These are phyloP conservation scores for Agrilus biguttatus DNA, from an alignment of 2,888 invertebrate species.

Conservation along the genomic window DNA sequence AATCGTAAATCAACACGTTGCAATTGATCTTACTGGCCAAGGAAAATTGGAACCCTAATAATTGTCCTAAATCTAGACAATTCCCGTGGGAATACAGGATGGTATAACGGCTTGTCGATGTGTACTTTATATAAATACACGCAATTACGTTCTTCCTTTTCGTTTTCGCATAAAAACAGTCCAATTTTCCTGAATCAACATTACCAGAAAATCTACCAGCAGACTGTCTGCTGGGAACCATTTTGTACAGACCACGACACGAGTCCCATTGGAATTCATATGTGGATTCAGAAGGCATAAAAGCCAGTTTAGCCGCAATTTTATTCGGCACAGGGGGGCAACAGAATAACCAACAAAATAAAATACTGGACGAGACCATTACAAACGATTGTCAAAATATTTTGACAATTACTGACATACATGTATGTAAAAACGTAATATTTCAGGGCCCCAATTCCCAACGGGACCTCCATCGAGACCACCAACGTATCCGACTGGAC, in stretches of 20 bases:
- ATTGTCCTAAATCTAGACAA: conserved; percentile 88
- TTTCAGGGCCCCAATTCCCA: too few relatives aligned
- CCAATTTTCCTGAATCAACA: conserved; percentile 26
- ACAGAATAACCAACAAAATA: conserved; percentile 90
- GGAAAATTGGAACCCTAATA: conserved; percentile 86
- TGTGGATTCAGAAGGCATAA: conserved; percentile 90
- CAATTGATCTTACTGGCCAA: conserved; percentile 81
- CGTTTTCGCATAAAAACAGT: conserved; percentile 78
- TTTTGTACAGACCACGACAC: too few relatives aligned
- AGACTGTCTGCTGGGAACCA: too few relatives aligned
- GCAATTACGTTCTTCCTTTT: conserved; percentile 81
- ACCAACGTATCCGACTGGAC: too few relatives aligned
- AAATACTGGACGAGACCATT: too few relatives aligned
- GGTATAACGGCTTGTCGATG: conserved; percentile 71
- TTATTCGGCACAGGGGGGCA: conserved; percentile 94
- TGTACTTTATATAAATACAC: conserved; percentile 79
- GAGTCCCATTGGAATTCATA: conserved; percentile 70
- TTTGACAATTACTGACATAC: too few relatives aligned
- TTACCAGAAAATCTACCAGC: conserved; percentile 29
- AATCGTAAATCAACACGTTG: conserved; percentile 83
- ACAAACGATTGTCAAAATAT: too few relatives aligned
- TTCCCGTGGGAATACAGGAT: conserved; percentile 90
- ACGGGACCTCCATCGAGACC: too few relatives aligned
- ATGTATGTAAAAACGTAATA: too few relatives aligned
- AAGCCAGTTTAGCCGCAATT: conserved; percentile 92